These are phyloP conservation scores for Clitarchus hookeri DNA, from an alignment of 2,888 invertebrate species.

Conservation along the genomic window DNA sequence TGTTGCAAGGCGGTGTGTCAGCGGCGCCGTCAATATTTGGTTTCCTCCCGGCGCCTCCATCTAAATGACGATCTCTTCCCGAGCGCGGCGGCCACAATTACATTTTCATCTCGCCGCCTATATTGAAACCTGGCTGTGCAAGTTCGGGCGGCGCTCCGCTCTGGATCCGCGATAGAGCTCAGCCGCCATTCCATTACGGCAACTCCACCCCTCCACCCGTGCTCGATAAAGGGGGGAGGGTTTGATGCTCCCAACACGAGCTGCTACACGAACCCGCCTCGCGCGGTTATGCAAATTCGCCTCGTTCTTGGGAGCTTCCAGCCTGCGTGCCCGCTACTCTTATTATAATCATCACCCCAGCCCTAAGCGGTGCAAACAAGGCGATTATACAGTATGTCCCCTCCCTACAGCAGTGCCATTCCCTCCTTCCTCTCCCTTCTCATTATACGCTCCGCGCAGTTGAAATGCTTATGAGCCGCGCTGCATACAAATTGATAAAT, in stretches of 20 bases:
- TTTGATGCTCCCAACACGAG: conserved; percentile 4
- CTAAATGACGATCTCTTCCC: conserved; percentile 2
- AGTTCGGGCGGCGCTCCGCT: background rate
- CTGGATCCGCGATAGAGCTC: conserved; percentile 9
- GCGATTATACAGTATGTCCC: background rate
- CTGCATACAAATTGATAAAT: conserved; percentile 7
- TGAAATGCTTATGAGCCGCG: background rate
- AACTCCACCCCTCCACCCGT: background rate
- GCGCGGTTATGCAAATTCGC: conserved; percentile 9
- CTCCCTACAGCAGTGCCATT: background rate
- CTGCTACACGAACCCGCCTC: background rate
- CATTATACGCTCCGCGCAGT: background rate
- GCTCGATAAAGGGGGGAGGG: background rate
- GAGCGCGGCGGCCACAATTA: background rate
- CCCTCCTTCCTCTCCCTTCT: background rate
- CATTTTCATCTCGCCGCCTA: background rate
- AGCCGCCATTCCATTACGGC: background rate
- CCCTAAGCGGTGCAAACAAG: background rate
- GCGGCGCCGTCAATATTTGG: conserved; percentile 7
- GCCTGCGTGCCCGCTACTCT: background rate
- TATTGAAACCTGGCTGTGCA: background rate
- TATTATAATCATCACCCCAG: conserved; percentile 6
- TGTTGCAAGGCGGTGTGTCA: background rate
- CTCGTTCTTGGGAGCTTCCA: background rate
- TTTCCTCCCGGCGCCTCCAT: background rate